Evolutionary conservation across 2,888 invertebrate genomes (phyloP).

Genomic region (Charanyca ferruginea): DNA sequence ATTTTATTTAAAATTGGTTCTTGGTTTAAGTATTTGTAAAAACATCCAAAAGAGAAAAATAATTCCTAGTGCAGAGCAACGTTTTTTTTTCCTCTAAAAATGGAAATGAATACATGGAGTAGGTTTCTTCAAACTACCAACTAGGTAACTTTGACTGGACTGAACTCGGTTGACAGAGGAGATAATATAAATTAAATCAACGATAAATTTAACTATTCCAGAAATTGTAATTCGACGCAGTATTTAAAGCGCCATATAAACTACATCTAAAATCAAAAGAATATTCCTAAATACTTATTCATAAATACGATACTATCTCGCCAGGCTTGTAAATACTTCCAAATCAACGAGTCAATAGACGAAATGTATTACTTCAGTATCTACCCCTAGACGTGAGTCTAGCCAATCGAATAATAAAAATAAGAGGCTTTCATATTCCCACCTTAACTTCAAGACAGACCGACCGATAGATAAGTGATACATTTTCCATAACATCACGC

Average conservation of each 20-base stretch:
- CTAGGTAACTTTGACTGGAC: too few relatives aligned
- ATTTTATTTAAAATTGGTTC: too few relatives aligned
- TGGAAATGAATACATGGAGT: too few relatives aligned
- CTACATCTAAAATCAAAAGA: neutral
- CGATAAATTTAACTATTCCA: neutral
- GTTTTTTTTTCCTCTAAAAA: too few relatives aligned
- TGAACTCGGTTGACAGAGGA: neutral
- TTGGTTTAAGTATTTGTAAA: too few relatives aligned
- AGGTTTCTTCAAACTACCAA: too few relatives aligned
- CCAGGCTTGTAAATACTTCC: neutral
- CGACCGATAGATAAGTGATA: constrained; percentile 4
- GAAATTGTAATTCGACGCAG: neutral
- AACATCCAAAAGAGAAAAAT: too few relatives aligned
- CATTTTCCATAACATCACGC: neutral
- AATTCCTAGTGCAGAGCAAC: too few relatives aligned
- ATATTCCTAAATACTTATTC: neutral
- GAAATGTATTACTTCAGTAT: constrained; percentile 28
- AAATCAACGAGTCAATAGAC: constrained; percentile 27
- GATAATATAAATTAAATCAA: neutral
- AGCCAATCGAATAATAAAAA: constrained; percentile 33
- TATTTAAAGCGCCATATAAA: neutral
- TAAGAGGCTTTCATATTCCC: constrained; percentile 4
- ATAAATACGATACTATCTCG: constrained; percentile 4
- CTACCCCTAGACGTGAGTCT: constrained; percentile 7
- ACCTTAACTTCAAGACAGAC: constrained; percentile 9